Evolutionary conservation across 2,113 vertebrate species (phyloP), one percentile per base, ranked within the genome.

Genomic region (Rana temporaria): DNA sequence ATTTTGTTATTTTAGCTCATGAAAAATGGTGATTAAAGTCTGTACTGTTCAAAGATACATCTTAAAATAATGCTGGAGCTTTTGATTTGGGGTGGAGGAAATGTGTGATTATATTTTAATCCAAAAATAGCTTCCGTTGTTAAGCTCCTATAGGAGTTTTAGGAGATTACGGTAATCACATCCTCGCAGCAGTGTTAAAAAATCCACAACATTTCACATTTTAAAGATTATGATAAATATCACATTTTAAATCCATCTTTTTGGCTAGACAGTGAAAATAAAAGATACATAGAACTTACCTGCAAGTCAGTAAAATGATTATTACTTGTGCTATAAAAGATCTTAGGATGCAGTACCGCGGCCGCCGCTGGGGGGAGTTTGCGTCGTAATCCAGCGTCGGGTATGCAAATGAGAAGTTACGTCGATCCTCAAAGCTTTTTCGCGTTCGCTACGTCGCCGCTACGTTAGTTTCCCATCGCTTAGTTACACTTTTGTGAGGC

Each of bases 131-230:
- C 24, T 78, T 65, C 34, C 42, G 55, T 76, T 42, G 32, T 76
- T 53, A 77, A 77, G 63, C 26, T 30, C 32, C 48, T 67, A 55
- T 38, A 53, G 76, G 15, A 53, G 56, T 78, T 66, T 78, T 26
- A 32, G 18, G 63, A 67, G 76, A 56, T 67, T 66, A 78, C 20
- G 19, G 48, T 55, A 78, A 78, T 78, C 76, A 78, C 63, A 67
- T 78, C 63, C 62, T 56, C 30, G 8, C 24, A 3, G 22, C 26
- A 55, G 30, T 20, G 18, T 55, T 30, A 78, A 48, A 48, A 48
- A 60, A 53, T 20, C 4, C 68, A 70, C 2, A 16, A 53, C 17
- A 52, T 70, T 53, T 42, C 0, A 53, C 42, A 24, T 48, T 68
- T 68, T 26, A 16, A 48, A 64, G 19, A 48, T 7, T 68, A 14